A percentile compares a stretch with the other conserved stretches of the same genome.
phyloP scores from a whole-genome alignment of 2,113 vertebrate species.

The Noctilio leporinus region DNA sequence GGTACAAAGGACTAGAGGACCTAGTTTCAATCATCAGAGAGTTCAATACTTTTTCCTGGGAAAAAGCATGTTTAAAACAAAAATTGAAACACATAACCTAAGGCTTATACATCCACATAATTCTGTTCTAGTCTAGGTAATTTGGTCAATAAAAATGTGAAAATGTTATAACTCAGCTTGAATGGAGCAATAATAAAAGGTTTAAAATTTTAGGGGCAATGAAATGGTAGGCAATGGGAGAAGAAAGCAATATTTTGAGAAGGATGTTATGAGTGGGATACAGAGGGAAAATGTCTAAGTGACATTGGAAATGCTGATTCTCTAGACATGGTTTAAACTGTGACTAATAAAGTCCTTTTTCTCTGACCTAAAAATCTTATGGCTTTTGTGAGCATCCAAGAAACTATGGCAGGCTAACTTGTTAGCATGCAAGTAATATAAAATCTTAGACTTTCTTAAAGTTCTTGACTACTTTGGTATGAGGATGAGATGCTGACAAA shows the following conservation, averaged over 20 bases:
- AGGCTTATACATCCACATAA: background rate
- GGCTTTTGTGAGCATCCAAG: background rate
- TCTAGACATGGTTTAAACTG: background rate
- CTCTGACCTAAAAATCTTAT: background rate
- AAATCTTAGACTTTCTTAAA: background rate
- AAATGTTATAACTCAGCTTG: background rate
- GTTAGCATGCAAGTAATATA: background rate
- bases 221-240: background rate
- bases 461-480: background rate
- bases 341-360: background rate
- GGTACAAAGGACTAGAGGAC: background rate
- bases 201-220: background rate
- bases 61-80: background rate
- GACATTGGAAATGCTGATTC: background rate
- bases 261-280: background rate
- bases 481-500: background rate
- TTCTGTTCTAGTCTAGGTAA: background rate
- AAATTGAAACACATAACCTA: background rate
- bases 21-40: background rate
- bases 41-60: background rate
- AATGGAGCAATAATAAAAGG: background rate
- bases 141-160: background rate
- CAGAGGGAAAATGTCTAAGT: background rate
- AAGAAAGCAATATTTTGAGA: background rate
- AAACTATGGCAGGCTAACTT: background rate